Conservation (phyloP, 2,888 invertebrate genomes). For the Hypena proboscidalis region DNA sequence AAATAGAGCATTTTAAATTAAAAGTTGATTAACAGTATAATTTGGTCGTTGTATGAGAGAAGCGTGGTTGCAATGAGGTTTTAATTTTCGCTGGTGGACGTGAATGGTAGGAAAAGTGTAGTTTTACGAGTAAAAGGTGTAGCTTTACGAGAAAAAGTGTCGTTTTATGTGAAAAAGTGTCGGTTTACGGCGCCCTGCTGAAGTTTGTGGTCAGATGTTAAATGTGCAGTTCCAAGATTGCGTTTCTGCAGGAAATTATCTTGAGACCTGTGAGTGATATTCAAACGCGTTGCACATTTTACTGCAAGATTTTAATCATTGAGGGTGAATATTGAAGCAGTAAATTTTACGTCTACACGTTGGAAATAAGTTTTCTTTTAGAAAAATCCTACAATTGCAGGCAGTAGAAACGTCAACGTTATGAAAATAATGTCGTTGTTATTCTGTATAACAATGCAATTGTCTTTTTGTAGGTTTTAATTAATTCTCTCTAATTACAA, state of each 20-base stretch:
- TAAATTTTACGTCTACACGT: no score
- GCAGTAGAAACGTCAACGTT: no score
- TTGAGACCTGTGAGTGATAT: no score
- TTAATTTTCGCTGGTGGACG: slow-evolving; percentile 4
- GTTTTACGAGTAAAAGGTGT: not conserved
- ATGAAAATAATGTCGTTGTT: no score
- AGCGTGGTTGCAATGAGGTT: slow-evolving; percentile 6
- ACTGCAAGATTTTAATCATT: no score
- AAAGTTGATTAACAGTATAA: slow-evolving; percentile 40
- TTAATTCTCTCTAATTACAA: no score
- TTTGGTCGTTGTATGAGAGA: slow-evolving; percentile 10
- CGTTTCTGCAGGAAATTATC: not conserved
- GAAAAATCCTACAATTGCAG: no score
- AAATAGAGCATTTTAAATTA: slow-evolving; percentile 37
- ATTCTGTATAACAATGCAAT: no score
- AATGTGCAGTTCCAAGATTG: not conserved
- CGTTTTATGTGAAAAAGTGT: not conserved
- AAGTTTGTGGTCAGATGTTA: not conserved
- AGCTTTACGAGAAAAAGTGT: not conserved
- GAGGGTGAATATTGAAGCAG: no score
- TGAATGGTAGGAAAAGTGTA: not conserved
- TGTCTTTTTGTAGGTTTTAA: no score
- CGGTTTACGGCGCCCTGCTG: no score
- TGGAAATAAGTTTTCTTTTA: no score
- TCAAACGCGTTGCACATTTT: not conserved